Evolutionary conservation across 2,113 vertebrate species (phyloP).

Genomic region (Emydura subglobosa): DNA sequence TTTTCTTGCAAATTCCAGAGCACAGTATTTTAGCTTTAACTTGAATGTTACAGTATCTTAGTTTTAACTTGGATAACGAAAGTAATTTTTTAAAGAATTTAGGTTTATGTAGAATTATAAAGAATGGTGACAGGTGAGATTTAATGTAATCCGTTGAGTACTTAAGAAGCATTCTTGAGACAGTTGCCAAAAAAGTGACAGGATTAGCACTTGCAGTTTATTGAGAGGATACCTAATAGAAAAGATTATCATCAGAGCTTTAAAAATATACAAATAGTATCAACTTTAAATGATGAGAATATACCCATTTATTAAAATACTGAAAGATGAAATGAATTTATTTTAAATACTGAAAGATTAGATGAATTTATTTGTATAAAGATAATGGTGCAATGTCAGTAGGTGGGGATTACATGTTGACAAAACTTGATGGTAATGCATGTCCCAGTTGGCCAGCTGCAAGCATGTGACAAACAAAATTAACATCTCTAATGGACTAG

Average conservation of each 20-base stretch:
- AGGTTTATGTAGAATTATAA: slow-evolving; percentile 65
- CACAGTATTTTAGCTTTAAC: slow-evolving; percentile 65
- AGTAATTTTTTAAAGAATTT: slow-evolving; percentile 76
- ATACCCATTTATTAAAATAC: slow-evolving; percentile 38
- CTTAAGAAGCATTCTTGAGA: slow-evolving; percentile 81
- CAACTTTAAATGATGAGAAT: slow-evolving; percentile 48
- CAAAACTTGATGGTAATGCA: slow-evolving; percentile 13
- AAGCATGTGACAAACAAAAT: slow-evolving; percentile 14
- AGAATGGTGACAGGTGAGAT: slow-evolving; percentile 78
- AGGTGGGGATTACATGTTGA: slow-evolving; percentile 31
- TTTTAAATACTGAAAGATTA: slow-evolving; percentile 46
- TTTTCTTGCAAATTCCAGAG: slow-evolving; percentile 66
- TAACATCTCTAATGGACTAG: not conserved
- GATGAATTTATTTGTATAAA: slow-evolving; percentile 23
- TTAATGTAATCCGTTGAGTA: slow-evolving; percentile 80
- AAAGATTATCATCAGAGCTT: slow-evolving; percentile 67
- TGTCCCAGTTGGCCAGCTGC: slow-evolving; percentile 29
- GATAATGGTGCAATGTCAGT: not conserved
- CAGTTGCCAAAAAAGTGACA: slow-evolving; percentile 73
- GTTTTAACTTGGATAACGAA: slow-evolving; percentile 77
- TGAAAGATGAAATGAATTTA: slow-evolving; percentile 10
- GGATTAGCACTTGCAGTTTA: slow-evolving; percentile 76
- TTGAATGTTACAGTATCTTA: slow-evolving; percentile 56
- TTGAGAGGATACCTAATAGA: slow-evolving; percentile 65
- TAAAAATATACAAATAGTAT: slow-evolving; percentile 38